A percentile compares a stretch with the other conserved stretches of the same genome.
Evolutionary conservation across 2,797 vertebrate genomes (phyloP).

Genomic region (Brachyrhaphis roseni): DNA sequence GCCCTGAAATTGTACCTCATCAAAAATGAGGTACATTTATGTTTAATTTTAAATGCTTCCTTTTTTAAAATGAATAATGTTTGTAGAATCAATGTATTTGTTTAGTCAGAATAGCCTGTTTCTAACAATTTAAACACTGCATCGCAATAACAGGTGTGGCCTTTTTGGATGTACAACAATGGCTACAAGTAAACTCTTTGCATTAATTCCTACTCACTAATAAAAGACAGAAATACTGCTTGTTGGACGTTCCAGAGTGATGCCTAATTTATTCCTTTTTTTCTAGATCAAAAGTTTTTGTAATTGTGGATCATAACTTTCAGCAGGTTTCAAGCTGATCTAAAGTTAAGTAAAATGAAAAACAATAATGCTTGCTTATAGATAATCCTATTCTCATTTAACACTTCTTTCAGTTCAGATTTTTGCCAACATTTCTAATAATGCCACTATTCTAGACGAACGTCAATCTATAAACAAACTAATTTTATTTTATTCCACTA

Average conservation of each 20-base stretch:
- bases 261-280: neutral
- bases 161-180: neutral
- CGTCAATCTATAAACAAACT: neutral
- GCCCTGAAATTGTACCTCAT: neutral
- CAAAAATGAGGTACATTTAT: neutral
- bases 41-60: neutral
- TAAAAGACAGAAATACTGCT: neutral
- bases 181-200: neutral
- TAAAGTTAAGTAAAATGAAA: neutral
- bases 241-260: neutral
- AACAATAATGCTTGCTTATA: neutral
- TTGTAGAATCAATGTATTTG: neutral
- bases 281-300: neutral
- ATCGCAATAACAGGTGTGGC: neutral
- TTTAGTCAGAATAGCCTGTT: neutral
- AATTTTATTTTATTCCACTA: neutral
- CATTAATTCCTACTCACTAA: neutral
- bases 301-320: neutral
- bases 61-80: neutral
- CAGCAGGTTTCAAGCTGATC: neutral
- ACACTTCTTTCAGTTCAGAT: neutral
- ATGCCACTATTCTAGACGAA: neutral
- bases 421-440: neutral
- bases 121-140: neutral
- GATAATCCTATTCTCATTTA: neutral